A percentile compares a stretch with the other conserved stretches of the same genome.
These are phyloP conservation scores for Salticus scenicus DNA, from an alignment of 2,888 invertebrate species.

Conservation along the genomic window DNA sequence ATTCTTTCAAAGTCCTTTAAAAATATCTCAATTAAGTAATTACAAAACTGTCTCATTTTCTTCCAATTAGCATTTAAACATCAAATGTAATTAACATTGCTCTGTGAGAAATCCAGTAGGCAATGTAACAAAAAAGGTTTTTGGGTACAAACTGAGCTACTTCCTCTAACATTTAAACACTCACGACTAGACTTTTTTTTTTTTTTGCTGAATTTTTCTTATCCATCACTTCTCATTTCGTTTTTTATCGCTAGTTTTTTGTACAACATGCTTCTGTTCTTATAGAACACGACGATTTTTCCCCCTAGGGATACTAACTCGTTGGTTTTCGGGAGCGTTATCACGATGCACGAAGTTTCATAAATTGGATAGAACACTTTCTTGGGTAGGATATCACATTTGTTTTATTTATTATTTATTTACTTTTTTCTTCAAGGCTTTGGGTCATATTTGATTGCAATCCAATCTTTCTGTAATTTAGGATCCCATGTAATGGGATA, in stretches of 20 bases:
- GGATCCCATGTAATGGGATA: not conserved
- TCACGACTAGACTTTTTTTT: conserved; percentile 59
- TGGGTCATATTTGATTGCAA: conserved; percentile 12
- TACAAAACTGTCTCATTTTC: too few relatives aligned
- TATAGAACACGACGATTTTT: conserved; percentile 24
- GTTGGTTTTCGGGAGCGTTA: not conserved
- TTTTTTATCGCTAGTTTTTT: conserved; percentile 13
- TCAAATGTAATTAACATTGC: not conserved
- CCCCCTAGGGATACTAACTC: not conserved
- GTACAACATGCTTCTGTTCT: conserved; percentile 29
- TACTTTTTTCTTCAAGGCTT: not conserved
- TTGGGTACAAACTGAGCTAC: conserved; percentile 53
- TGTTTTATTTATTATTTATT: not conserved
- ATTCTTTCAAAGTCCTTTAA: too few relatives aligned
- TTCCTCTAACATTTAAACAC: conserved; percentile 46
- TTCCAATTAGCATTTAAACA: too few relatives aligned
- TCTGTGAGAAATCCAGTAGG: not conserved
- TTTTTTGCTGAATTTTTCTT: conserved; percentile 17
- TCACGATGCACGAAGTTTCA: conserved; percentile 40
- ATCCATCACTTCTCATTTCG: conserved; percentile 4
- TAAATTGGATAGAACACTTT: conserved; percentile 16
- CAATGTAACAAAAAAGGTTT: conserved; percentile 22
- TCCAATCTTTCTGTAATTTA: conserved; percentile 1
- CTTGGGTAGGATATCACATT: not conserved
- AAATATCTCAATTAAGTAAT: too few relatives aligned